Base-by-base conservation (phyloP, 2,888 invertebrate genomes). In the Hydraecia micacea region DNA sequence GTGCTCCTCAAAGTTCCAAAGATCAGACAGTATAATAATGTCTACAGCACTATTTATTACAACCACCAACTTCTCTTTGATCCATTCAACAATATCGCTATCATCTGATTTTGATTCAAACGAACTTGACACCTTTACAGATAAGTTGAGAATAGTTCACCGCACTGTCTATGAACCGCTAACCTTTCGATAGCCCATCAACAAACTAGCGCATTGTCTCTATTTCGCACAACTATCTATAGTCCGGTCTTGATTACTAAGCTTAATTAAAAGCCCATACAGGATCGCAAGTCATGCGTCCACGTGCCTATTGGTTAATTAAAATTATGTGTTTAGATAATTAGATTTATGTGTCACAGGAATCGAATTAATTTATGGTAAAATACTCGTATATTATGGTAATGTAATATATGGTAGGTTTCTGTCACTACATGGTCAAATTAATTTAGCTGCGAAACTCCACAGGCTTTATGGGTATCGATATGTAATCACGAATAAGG, bases 221-320 rank as follows among this genome's bases (percentile, higher is more conserved):
- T 32, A 63, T 73, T 15, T 52, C 42, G 3, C 63, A 58, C 39
- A 36, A 36, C 36, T 63, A 46, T 25, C 28, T 21, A 58, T 55
- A 25, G 32, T 25, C 32, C 13, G 2, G 46, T 28, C 58, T 65
- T 81, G 74, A 85, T 85, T 72, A 81, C 68, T 28, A 62, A 49
- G 52, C 60, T 81, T 85, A 84, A 84, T 84, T 84, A 84, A 85
- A 55, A 69, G 52, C 52, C 58, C 32, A 36, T 72, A 49, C 25
- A 83, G 21, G 62, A 63, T 69, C 32, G 42, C 52, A 68, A 67
- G 62, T 49, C 49, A 79, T 67, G 63, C 58, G 58, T 32, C 62
- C 39, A 72, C 68, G 42, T 70, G 65, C 28, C 65, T 62, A 39
- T 32, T 5, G 25, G 62, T 66, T 79, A 73, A 83, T 81, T 83